Base-by-base conservation (phyloP, 2,888 invertebrate genomes). In the Cyaniris semiargus region DNA sequence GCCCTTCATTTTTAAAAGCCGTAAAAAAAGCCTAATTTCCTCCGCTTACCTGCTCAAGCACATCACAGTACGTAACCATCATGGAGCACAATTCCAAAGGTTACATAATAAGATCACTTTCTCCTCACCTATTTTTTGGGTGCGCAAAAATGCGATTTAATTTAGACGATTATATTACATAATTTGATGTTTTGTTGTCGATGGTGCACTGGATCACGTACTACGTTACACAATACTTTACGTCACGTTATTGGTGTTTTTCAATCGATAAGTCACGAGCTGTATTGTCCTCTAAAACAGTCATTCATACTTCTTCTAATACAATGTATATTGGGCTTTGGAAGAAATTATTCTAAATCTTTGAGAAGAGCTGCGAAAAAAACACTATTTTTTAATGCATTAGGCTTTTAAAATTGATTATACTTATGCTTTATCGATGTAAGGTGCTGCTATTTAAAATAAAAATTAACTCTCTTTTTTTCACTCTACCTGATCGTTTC, bases 151-250 rank as follows among this genome's bases (percentile, higher is more conserved):
- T 88, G 85, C 87, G 84, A 88, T 90, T 90, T 89, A 89, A 89
- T 91, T 91, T 91, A 89, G 87, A 85, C 90, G 89, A 92, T 92
- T 90, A 90, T 82, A 88, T 93, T 93, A 87, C 89, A 88, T 92
- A 93, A 93, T 86, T 83, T 82, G 83, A 85, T 85, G 83, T 83
- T 82, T 83, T 82, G 82, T 88, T 84, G 85, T 87, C 86, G 88
- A 85, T 86, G 82, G 84, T 86, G 91, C 82, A 87, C 90, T 90
- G 86, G 88, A 92, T 92, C 93, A 93, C 93, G 93, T 93, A 88
- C 85, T 81, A 79, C 82, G 89, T 93, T 92, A 90, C 91, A 91
- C 92, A 92, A 93, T 87, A 84, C 85, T 84, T 83, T 88, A 85
- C 87, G 87, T 88, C 88, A 90, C 89, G 89, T 89, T 60, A 86